Base-by-base conservation (phyloP, 2,888 invertebrate genomes). In the Aporophyla nigra region DNA sequence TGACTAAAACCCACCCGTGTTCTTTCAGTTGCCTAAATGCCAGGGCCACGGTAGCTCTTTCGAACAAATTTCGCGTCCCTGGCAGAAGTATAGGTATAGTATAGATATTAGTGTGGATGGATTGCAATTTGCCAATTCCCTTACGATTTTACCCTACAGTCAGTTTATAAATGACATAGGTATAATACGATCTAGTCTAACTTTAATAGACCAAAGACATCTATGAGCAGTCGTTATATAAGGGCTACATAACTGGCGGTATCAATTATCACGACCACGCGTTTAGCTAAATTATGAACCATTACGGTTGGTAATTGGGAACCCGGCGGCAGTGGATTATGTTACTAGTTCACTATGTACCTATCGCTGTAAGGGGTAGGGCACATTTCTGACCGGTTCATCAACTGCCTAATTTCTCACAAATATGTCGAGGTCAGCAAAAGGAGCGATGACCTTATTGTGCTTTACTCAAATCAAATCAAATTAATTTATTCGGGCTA, bases 221-320 rank as follows among this genome's bases (percentile, higher is more conserved):
- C 19, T 33, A 49, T 49, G 49, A 40, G n/a, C 70, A 71, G 67
- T 51, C 58, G 58, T 56, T 77, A 85, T 59, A 10, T 75, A 61
- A 71, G 73, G 58, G 58, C 27, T 24, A 62, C 51, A 74, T 78
- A 71, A 74, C 61, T 12, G 61, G 69, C 69, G 70, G 82, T 91
- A 92, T 91, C 91, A 92, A 91, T 92, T 91, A 92, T 87, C 85
- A 67, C n/a, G 62, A 82, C 68, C 71, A 71, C 82, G 86, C 90
- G 87, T 92, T 90, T 88, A 87, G 87, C 85, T 92, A 88, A 92
- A 91, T 92, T 92, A 92, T 91, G 92, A 90, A 84, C 90, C 90
- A 92, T 92, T 91, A 90, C 78, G 24, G 76, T 14, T 66, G 70
- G 81, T 88, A 92, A 91, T 92, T 90, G 90, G 85, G 80, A 76